phyloP scores from a whole-genome alignment of 2,888 invertebrate genomes.

The Nephrotoma guestfalica region DNA sequence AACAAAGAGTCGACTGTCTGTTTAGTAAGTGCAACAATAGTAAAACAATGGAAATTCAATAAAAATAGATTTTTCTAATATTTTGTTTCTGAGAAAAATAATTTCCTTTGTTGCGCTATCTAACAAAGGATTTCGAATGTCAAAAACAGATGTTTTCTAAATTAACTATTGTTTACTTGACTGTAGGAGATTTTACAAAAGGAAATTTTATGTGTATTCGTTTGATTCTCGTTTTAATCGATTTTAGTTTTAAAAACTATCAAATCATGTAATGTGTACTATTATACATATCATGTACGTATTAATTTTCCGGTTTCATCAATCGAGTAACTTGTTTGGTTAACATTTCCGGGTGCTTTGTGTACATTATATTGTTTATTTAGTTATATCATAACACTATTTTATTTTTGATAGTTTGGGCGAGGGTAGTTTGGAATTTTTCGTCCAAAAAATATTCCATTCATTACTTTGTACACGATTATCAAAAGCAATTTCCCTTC shows the following conservation, averaged over 20 bases:
- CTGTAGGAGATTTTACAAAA: neutral
- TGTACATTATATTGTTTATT: too few relatives aligned
- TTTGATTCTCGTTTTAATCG: too few relatives aligned
- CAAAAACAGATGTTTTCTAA: neutral
- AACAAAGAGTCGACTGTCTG: neutral
- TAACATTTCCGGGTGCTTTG: neutral
- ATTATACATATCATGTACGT: neutral
- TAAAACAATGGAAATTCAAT: too few relatives aligned
- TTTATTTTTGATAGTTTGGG: too few relatives aligned
- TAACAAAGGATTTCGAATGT: neutral
- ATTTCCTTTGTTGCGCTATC: neutral
- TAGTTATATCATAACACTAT: too few relatives aligned
- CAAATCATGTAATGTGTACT: neutral
- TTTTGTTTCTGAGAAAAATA: too few relatives aligned
- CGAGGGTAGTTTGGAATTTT: too few relatives aligned
- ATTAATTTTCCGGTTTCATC: neutral
- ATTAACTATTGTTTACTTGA: neutral
- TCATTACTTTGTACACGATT: too few relatives aligned
- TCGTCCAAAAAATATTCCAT: too few relatives aligned
- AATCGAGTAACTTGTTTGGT: neutral
- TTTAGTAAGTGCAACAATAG: neutral
- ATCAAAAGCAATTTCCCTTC: too few relatives aligned
- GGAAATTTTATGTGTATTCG: neutral
- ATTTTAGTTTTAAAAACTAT: neutral
- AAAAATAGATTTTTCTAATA: too few relatives aligned